A percentile compares a stretch with the other conserved stretches of the same genome.
Evolutionary conservation across 2,888 invertebrate species (phyloP).

Genomic region (Dasypolia templi): DNA sequence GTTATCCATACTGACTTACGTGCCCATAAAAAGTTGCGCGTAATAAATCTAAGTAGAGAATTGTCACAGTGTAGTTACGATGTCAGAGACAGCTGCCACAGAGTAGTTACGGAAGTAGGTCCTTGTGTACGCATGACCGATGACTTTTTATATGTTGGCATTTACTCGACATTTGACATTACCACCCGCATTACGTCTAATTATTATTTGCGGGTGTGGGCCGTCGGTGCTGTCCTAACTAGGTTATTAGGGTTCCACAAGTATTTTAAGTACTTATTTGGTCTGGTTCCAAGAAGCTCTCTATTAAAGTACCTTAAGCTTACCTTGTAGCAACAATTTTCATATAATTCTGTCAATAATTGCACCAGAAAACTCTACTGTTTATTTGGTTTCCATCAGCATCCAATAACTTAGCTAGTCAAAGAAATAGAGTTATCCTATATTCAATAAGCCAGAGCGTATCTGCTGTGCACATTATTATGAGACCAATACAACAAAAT

Average conservation of each 20-base stretch:
- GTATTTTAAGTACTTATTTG: conserved; percentile 8
- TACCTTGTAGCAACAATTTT: too few species aligned
- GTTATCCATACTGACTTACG: conserved; percentile 48
- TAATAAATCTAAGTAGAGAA: conserved; percentile 52
- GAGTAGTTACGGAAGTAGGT: conserved; percentile 67
- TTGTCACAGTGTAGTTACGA: conserved; percentile 56
- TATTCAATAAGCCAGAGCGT: not conserved
- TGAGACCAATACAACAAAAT: not conserved
- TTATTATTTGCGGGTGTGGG: conserved; percentile 87
- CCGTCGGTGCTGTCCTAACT: conserved; percentile 76
- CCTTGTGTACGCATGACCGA: conserved; percentile 73
- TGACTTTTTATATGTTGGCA: conserved; percentile 84
- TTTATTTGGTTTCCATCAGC: not conserved
- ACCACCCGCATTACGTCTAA: conserved; percentile 82
- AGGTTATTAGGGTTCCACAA: conserved; percentile 65
- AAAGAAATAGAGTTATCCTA: not conserved
- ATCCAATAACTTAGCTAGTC: not conserved
- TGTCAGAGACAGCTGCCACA: conserved; percentile 42
- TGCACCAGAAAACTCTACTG: not conserved
- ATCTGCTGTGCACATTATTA: conserved; percentile 7
- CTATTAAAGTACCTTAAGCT: not conserved
- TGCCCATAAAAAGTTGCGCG: conserved; percentile 53
- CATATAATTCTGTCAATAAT: not conserved
- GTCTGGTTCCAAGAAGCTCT: not conserved
- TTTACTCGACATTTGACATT: conserved; percentile 89